Evolutionary conservation across 1,140 invertebrate species (phyloP).

Genomic region (Goniozus legneri): DNA sequence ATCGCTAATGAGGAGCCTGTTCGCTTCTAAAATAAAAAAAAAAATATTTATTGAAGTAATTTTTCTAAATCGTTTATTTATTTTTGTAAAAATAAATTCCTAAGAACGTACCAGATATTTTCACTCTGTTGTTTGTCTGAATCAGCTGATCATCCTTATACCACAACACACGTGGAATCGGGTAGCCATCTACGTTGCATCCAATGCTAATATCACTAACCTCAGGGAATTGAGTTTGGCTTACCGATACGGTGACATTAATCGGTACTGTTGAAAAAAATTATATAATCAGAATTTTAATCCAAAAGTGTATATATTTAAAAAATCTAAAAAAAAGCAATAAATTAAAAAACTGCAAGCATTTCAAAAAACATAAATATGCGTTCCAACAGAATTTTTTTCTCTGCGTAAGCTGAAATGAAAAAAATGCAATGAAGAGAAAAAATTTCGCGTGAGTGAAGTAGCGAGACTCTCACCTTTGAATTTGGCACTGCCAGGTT

Average conservation of each 20-base stretch:
- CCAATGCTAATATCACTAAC: conserved; percentile 67
- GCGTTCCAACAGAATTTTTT: neutral
- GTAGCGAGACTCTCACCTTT: conserved; percentile 34
- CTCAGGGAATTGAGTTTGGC: conserved; percentile 57
- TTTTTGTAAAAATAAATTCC: neutral
- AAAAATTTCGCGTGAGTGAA: neutral
- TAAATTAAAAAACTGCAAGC: neutral
- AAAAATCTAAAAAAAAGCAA: conserved; percentile 2
- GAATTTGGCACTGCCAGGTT: conserved; percentile 9
- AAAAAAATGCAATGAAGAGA: neutral
- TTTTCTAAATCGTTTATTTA: neutral
- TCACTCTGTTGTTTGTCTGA: conserved; percentile 52
- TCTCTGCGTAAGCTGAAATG: neutral
- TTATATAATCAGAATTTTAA: neutral
- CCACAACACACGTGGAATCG: conserved; percentile 71
- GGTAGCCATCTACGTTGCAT: conserved; percentile 77
- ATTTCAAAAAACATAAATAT: too few relatives aligned
- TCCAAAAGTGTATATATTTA: neutral
- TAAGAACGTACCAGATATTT: conserved; percentile 59
- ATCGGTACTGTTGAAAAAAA: conserved; percentile 57
- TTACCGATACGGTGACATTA: conserved; percentile 56
- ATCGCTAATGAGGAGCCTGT: conserved; percentile 65
- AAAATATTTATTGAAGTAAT: neutral
- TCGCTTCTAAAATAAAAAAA: conserved; percentile 55
- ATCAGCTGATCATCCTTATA: conserved; percentile 68